phyloP scores from a whole-genome alignment of 2,888 invertebrate species.

The Acanthoscelides obtectus region DNA sequence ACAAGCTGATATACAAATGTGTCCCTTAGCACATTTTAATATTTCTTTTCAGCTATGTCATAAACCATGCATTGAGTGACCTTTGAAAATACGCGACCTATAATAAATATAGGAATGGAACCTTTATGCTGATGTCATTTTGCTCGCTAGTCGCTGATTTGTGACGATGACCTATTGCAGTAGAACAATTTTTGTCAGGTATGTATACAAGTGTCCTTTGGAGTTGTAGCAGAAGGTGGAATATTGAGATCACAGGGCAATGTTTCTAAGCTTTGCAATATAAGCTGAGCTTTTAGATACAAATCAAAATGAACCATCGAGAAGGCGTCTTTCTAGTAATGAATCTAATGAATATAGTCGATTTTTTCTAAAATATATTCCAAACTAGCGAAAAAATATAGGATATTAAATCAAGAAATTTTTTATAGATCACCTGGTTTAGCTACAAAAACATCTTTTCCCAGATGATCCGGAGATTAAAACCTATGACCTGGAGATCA shows the following conservation, averaged over 20 bases:
- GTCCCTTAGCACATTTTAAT: neutral
- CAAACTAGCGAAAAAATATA: too few species aligned
- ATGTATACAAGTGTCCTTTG: neutral
- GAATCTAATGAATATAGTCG: too few species aligned
- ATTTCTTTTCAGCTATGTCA: neutral
- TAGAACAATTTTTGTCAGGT: neutral
- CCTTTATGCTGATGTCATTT: neutral
- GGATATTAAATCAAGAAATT: too few species aligned
- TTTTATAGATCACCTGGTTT: too few species aligned
- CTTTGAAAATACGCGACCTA: neutral
- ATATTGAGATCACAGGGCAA: neutral
- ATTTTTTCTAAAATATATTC: too few species aligned
- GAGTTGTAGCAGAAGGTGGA: neutral
- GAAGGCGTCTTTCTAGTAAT: too few species aligned
- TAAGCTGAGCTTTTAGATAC: too few species aligned
- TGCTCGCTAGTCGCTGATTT: neutral
- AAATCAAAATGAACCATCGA: too few species aligned
- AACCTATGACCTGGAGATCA: too few species aligned
- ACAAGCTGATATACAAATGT: neutral
- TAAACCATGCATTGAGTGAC: neutral
- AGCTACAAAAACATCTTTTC: too few species aligned
- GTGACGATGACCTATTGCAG: neutral
- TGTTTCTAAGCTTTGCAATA: neutral
- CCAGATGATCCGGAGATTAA: too few species aligned
- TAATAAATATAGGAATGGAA: neutral